A percentile compares a stretch with the other conserved stretches of the same genome.
Evolutionary conservation across 2,113 vertebrate species (phyloP).

Genomic region (Silurus asotus): DNA sequence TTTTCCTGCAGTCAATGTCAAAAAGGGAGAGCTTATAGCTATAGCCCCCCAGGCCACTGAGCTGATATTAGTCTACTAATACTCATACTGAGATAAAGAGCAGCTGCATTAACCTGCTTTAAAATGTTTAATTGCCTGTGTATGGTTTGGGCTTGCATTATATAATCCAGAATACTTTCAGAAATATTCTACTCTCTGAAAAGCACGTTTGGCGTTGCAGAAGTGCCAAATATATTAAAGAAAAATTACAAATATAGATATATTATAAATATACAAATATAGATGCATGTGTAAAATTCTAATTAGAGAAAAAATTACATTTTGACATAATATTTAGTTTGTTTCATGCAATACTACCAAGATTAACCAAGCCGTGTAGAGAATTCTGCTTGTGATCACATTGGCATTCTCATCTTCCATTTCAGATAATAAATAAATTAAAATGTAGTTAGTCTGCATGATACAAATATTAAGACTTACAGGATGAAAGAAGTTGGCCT

Average conservation of each 20-base stretch:
- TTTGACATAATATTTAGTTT: neutral
- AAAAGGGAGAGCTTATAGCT: conserved; percentile 12
- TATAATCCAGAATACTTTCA: neutral
- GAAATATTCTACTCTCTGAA: neutral
- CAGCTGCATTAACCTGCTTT: neutral
- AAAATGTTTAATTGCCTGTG: neutral
- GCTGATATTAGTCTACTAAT: neutral
- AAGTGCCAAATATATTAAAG: neutral
- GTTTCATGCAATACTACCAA: neutral
- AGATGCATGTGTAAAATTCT: neutral
- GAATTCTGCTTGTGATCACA: neutral
- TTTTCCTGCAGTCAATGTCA: conserved; percentile 78
- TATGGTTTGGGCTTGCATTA: neutral
- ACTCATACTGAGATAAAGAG: neutral
- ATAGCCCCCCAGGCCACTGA: neutral
- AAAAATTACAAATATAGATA: neutral
- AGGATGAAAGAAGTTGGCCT: conserved; percentile 98
- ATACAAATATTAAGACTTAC: conserved; percentile 64
- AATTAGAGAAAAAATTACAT: neutral
- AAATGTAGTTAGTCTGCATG: neutral
- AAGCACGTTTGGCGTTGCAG: neutral
- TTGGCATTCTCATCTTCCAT: neutral
- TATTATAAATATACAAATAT: neutral
- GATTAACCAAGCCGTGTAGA: neutral
- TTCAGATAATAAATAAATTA: neutral